Evolutionary conservation across 2,888 invertebrate species (phyloP).

Genomic region (Chymomyza fuscimana): DNA sequence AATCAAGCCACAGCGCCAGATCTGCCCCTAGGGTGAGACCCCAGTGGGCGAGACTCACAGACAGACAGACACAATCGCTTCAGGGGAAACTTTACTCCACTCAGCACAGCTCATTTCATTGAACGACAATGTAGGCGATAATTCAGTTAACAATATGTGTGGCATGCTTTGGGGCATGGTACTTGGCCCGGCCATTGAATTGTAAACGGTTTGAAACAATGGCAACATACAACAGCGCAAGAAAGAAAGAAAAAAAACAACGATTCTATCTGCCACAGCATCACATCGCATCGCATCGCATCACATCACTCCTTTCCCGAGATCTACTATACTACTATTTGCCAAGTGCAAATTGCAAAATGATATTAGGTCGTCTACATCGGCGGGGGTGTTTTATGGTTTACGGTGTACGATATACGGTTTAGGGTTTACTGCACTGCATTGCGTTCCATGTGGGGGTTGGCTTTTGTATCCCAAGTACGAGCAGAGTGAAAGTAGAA

Average conservation of each 20-base stretch:
- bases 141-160: slow-evolving; percentile 73
- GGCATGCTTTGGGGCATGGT: slow-evolving; percentile 41
- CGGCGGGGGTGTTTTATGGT: slow-evolving; percentile 11
- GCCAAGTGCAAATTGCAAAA: slow-evolving; percentile 76
- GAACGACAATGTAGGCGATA: slow-evolving; percentile 54
- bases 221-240: neutral
- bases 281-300: slow-evolving; percentile 28
- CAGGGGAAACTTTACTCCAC: neutral
- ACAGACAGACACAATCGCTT: neutral
- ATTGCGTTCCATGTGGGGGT: slow-evolving; percentile 39
- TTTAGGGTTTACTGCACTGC: slow-evolving; percentile 40
- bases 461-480: slow-evolving; percentile 38
- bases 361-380: slow-evolving; percentile 58
- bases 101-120: neutral
- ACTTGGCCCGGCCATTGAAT: slow-evolving; percentile 52
- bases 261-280: slow-evolving; percentile 67
- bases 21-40: slow-evolving; percentile 30
- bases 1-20: slow-evolving; percentile 59
- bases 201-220: slow-evolving; percentile 49
- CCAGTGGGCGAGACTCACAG: neutral
- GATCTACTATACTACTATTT: slow-evolving; percentile 37
- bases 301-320: slow-evolving; percentile 58
- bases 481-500: slow-evolving; percentile 56
- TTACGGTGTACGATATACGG: slow-evolving; percentile 12
- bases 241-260: slow-evolving; percentile 23